A percentile compares a stretch with the other conserved stretches of the same genome.
phyloP scores from a whole-genome alignment of 2,797 vertebrate genomes.

The Alauda arvensis region DNA sequence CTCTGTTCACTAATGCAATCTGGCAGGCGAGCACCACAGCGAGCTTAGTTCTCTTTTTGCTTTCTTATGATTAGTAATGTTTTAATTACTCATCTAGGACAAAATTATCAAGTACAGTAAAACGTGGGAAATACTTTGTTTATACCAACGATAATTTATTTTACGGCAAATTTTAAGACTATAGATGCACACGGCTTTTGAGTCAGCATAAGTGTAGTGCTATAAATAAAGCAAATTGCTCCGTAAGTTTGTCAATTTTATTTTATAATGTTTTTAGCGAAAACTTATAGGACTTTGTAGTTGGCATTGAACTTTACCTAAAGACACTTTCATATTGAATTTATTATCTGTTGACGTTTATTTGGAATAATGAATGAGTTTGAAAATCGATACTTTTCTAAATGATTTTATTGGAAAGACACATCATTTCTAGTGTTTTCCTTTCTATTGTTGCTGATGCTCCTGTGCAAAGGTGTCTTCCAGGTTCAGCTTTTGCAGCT shows the following conservation, averaged over 20 bases:
- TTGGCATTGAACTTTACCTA: constrained; percentile 42
- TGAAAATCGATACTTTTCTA: constrained; percentile 44
- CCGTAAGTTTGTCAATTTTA: constrained; percentile 43
- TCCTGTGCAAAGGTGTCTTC: constrained; percentile 62
- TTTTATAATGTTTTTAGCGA: constrained; percentile 59
- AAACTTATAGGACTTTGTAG: constrained; percentile 42
- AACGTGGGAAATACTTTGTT: constrained; percentile 50
- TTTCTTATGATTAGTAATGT: constrained; percentile 58
- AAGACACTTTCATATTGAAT: constrained; percentile 40
- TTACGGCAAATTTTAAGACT: constrained; percentile 45
- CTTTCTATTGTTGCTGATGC: constrained; percentile 44
- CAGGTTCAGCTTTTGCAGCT: constrained; percentile 61
- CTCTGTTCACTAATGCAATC: constrained; percentile 20
- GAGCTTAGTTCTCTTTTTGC: constrained; percentile 37
- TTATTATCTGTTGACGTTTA: constrained; percentile 38
- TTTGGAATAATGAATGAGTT: constrained; percentile 42
- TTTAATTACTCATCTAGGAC: constrained; percentile 67
- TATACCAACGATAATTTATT: constrained; percentile 68
- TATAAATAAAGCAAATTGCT: constrained; percentile 50
- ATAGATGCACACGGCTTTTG: constrained; percentile 42
- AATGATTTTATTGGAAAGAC: constrained; percentile 41
- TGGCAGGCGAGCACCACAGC: constrained; percentile 26
- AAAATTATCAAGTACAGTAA: constrained; percentile 34
- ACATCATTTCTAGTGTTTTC: constrained; percentile 23
- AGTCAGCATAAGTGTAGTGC: constrained; percentile 43